Evolutionary conservation across 2,797 vertebrate species (phyloP), one percentile per base, ranked within the genome.

Genomic region (Uromys caudimaculatus): DNA sequence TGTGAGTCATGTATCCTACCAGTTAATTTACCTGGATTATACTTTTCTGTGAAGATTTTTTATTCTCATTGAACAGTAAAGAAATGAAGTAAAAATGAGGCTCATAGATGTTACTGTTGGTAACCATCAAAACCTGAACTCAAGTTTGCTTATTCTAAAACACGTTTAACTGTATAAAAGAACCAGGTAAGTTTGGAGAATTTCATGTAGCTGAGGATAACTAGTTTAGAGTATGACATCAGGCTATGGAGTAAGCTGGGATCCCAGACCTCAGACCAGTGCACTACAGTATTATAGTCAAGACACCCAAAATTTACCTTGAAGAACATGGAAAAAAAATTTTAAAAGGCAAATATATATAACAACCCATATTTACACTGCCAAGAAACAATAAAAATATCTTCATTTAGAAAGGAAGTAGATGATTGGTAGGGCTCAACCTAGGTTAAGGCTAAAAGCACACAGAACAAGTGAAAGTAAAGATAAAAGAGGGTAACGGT

Each of bases 1-100:
- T 64, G 76, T 35, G 44, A 89, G 82, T 75, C 64, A 83, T 41
- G 52, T 77, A 90, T 50, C 21, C 38, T 84, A 47, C 10, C 35
- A 67, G 44, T 77, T 82, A 87, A 41, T 95, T 85, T 94, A 96
- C n/a, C 24, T 87, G 11, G 21, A 56, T 56, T 89, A 90, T 47
- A 93, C 82, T 94, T 78, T 83, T 58, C 60, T 69, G 47, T 94
- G 41, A 90, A 81, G 1, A 50, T 82, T 96, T 78, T 78, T 86
- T 87, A 92, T 79, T 92, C 12, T 41, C 47, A 73, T 32, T 64
- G 19, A 50, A 69, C 10, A 92, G 41, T 0, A 56, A 96, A 77
- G 41, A 93, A 92, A 95, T 91, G n/a, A 93, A 41, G 38, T 94
- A 77, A 95, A 96, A 90, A 88, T 81, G 29, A 91, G 29, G 32